A percentile compares a stretch with the other conserved stretches of the same genome.
phyloP scores from a whole-genome alignment of 2,113 vertebrate genomes.

The Etheostoma cragini region DNA sequence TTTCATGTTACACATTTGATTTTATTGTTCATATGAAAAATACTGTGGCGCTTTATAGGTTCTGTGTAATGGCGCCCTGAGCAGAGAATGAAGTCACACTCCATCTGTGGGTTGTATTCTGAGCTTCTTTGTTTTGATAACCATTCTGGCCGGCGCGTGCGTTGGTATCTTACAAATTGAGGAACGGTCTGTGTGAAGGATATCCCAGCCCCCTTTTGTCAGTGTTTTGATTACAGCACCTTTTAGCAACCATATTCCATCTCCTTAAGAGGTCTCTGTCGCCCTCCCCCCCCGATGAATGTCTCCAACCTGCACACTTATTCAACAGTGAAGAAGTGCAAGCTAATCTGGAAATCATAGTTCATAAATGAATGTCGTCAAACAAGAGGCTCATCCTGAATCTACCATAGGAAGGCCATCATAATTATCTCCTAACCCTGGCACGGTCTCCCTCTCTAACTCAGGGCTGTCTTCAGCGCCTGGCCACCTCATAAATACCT shows the following conservation, averaged over 20 bases:
- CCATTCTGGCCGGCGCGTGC: too few species aligned
- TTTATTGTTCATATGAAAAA: neutral
- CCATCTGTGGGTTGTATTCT: too few species aligned
- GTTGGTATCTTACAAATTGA: too few species aligned
- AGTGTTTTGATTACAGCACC: too few species aligned
- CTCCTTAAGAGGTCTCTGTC: neutral
- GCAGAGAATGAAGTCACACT: too few species aligned
- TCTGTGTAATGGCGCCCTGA: too few species aligned
- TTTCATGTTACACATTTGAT: neutral
- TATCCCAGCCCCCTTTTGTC: too few species aligned
- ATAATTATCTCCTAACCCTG: conserved; percentile 59
- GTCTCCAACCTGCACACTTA: conserved; percentile 11
- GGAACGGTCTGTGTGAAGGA: too few species aligned
- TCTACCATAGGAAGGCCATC: conserved; percentile 22
- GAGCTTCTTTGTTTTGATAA: too few species aligned
- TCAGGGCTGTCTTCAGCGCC: conserved; percentile 57
- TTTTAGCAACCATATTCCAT: neutral
- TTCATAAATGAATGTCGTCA: conserved; percentile 58
- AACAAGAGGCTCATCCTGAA: conserved; percentile 36
- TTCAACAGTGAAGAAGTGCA: conserved; percentile 28
- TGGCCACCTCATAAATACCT: conserved; percentile 69
- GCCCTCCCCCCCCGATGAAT: too few species aligned
- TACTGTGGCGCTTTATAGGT: neutral
- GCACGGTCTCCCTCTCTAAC: conserved; percentile 46
- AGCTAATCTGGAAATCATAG: conserved; percentile 62